These are phyloP conservation scores for Parnassius smintheus DNA, from an alignment of 2,888 invertebrate species.

Conservation along the genomic window DNA sequence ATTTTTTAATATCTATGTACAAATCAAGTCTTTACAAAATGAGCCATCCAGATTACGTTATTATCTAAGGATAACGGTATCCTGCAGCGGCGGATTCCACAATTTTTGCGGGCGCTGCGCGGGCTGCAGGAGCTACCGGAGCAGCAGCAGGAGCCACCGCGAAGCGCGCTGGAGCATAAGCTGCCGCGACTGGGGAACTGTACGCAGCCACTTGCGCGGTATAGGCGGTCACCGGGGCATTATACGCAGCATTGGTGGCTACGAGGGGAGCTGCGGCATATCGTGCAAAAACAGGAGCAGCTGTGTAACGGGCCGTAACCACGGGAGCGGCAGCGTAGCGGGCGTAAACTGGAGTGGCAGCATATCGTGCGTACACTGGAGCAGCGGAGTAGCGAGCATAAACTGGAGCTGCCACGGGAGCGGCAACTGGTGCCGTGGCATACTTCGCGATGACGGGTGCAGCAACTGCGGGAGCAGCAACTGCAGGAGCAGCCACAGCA, in stretches of 20 bases:
- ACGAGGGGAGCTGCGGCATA: constrained; percentile 42
- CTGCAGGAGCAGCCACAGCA: constrained; percentile 41
- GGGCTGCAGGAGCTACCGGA: constrained; percentile 76
- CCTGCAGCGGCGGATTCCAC: constrained; percentile 73
- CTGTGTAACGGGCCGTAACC: constrained; percentile 79
- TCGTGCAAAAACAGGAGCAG: constrained; percentile 46
- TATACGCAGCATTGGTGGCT: constrained; percentile 40
- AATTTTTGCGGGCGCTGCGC: constrained; percentile 84
- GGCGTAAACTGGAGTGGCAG: constrained; percentile 34
- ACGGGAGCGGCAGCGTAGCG: constrained; percentile 37
- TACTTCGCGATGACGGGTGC: constrained; percentile 43
- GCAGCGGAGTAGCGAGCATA: constrained; percentile 36
- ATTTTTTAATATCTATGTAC: constrained; percentile 56
- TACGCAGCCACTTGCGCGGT: constrained; percentile 41
- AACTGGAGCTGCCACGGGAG: constrained; percentile 26
- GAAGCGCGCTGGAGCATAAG: constrained; percentile 36
- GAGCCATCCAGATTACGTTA: constrained; percentile 45
- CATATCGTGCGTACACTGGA: constrained; percentile 31
- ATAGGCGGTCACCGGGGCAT: constrained; percentile 33
- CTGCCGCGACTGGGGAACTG: constrained; percentile 44
- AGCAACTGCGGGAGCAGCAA: constrained; percentile 38
- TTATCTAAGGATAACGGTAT: constrained; percentile 66
- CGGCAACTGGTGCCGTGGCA: constrained; percentile 37
- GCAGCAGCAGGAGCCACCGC: constrained; percentile 44
- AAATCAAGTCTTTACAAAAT: constrained; percentile 62